Base-by-base conservation (phyloP, 2,888 invertebrate genomes). In the Temnothorax ravouxi region DNA sequence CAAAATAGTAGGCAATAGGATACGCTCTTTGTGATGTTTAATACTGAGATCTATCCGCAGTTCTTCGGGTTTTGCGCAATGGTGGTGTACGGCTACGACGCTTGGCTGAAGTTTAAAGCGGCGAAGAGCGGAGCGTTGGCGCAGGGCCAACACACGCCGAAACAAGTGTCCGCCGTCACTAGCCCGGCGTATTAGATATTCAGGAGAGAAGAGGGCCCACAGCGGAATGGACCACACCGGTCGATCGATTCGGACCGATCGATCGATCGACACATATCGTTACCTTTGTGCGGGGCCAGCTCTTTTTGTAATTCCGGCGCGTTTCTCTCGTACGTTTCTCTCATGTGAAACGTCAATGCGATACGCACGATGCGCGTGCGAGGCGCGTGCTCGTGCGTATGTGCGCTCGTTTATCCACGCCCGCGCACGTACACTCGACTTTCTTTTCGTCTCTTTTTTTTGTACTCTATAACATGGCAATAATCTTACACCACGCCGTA, bases 1-100 rank as follows among this genome's bases (percentile, higher is more conserved):
- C 8, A 15, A 29, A 61, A 4, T 61, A n/a, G 2, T 44, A 18
- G 11, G 18, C 25, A 21, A 15, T 9, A 3, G 3, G 15, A 69
- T 50, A 52, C 2, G 15, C 3, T 76, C 18, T 76, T 1, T 47
- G 47, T 47, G 47, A 38, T 71, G 71, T 47, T 44, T 75, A 77
- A 69, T 62, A 86, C 81, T 82, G 95, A 77, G 18, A 41, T 62
- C 18, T 88, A 87, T 90, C 96, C 96, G 50, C 95, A 98, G 98
- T 97, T 98, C 95, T 98, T 98, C 95, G 98, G 98, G 29, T 98
- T 97, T 95, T 96, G 96, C 89, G 97, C 97, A 25, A 98, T 97
- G 97, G 94, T 97, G 38, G 96, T 96, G 50, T 99, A 98, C 95
- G 97, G 96, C 1, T 96, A 96, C 88, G 98, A 99, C 94, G 97